Evolutionary conservation across 2,888 invertebrate species (phyloP), one percentile per base, ranked within the genome.

Genomic region (Eupithecia tripunctaria): DNA sequence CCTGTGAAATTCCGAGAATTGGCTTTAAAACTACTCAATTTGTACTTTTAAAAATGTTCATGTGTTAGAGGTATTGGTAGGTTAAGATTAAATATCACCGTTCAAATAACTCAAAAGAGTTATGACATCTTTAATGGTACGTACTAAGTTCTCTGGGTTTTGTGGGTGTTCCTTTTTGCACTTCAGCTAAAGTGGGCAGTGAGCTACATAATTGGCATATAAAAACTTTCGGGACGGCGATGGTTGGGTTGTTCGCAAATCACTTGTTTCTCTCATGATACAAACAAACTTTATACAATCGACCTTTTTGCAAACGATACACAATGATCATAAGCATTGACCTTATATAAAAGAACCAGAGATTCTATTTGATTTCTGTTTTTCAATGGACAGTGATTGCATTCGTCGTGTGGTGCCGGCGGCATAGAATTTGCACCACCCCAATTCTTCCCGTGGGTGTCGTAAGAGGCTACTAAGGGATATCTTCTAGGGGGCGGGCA

Each of bases 171-270:
- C 12, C 10, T 21, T 25, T 10, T 14, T 64, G n/a, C 12, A 64
- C 25, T 41, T 21, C 21, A 38, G 21, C 64, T 10, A n/a, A 21
- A 64, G 64, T 64, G 64, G 12, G 38, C 21, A n/a, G 12, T 10
- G 10, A 64, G 64, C 64, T 36, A 27, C 66, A 47, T 64, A 64
- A 38, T 64, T 41, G 64, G 38, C 64, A 64, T 38, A 64, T 64
- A 64, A 64, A 32, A 56, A 51, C 68, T 25, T 72, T 63, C 63
- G 32, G 56, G 67, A 68, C 72, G 72, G 74, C 62, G 67, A 70
- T 70, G 71, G 76, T 73, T 71, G 51, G 15, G 15, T n/a, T 63
- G 78, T 63, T 78, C 51, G 79, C 81, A 72, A 76, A 66, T 69
- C 64, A 66, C 41, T 68, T 67, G 63, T 70, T 68, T 64, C 64